Conservation (phyloP, 53 echinoderm and acorn worm genomes). For the Stichopus horrens region DNA sequence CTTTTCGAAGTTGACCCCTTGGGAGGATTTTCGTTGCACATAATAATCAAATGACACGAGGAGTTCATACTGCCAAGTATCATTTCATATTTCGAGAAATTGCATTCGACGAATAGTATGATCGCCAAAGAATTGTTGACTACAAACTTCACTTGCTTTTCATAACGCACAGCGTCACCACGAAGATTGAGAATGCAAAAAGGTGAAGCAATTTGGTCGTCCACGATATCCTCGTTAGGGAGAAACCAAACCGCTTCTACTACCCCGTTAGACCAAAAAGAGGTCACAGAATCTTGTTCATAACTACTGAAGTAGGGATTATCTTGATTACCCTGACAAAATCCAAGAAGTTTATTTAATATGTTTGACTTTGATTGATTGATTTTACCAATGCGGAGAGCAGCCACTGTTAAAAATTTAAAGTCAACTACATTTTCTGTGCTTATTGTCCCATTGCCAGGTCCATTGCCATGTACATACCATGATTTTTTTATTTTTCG, state of each 20-base stretch:
- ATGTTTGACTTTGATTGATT: background rate
- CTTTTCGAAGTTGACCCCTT: too few species aligned
- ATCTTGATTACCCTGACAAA: background rate
- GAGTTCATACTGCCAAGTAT: too few species aligned
- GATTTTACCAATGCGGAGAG: background rate
- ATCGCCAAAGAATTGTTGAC: too few species aligned
- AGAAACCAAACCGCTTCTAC: constrained; percentile 3
- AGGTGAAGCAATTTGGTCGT: background rate
- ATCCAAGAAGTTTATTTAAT: background rate
- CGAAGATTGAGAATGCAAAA: constrained; percentile 1
- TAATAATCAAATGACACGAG: too few species aligned
- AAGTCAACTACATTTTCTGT: background rate
- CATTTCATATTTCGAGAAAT: too few species aligned
- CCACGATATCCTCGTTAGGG: background rate
- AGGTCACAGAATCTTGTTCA: background rate
- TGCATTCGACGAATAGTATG: too few species aligned
- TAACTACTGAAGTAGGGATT: background rate
- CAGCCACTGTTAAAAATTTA: background rate
- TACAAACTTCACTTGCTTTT: too few species aligned
- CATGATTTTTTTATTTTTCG: background rate
- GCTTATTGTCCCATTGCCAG: background rate
- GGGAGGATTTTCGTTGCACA: background rate
- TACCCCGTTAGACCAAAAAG: background rate
- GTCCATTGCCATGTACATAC: background rate
- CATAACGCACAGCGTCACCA: background rate